These are phyloP conservation scores for Sciaenops ocellatus DNA, from an alignment of 2,797 vertebrate species.

Conservation along the genomic window DNA sequence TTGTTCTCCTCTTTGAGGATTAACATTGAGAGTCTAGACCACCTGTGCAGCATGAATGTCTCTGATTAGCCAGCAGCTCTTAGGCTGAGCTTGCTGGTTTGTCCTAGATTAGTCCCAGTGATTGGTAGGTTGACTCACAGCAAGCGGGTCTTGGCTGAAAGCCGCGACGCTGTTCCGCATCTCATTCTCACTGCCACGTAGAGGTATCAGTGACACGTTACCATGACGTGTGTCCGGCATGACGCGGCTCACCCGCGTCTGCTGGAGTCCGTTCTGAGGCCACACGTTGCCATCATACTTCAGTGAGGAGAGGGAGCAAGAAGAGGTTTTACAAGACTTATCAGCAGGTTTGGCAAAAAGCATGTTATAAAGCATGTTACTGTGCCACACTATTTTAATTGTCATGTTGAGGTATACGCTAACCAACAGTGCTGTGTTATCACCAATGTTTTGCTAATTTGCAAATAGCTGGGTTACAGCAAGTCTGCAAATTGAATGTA, in stretches of 20 bases:
- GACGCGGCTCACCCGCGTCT: constrained; percentile 72
- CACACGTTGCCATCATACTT: constrained; percentile 88
- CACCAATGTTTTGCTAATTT: neutral
- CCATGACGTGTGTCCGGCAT: constrained; percentile 87
- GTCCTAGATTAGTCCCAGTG: constrained; percentile 65
- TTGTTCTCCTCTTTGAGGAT: constrained; percentile 31
- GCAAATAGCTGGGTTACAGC: neutral
- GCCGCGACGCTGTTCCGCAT: constrained; percentile 96
- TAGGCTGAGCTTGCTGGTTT: constrained; percentile 37
- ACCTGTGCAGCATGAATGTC: constrained; percentile 70
- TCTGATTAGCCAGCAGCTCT: constrained; percentile 64
- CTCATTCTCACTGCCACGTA: constrained; percentile 95
- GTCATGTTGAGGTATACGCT: neutral
- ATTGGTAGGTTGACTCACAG: constrained; percentile 90
- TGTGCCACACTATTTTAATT: neutral
- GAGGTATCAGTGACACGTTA: constrained; percentile 93
- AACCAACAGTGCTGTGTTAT: neutral
- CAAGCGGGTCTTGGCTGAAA: constrained; percentile 90
- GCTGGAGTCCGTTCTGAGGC: constrained; percentile 87
- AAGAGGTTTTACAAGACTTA: constrained; percentile 11
- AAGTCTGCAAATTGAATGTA: neutral
- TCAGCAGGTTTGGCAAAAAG: neutral
- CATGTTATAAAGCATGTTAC: neutral
- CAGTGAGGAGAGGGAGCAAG: neutral
- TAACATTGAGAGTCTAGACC: constrained; percentile 49